phyloP scores from a whole-genome alignment of 2,113 vertebrate genomes.

The Desmodus rotundus region DNA sequence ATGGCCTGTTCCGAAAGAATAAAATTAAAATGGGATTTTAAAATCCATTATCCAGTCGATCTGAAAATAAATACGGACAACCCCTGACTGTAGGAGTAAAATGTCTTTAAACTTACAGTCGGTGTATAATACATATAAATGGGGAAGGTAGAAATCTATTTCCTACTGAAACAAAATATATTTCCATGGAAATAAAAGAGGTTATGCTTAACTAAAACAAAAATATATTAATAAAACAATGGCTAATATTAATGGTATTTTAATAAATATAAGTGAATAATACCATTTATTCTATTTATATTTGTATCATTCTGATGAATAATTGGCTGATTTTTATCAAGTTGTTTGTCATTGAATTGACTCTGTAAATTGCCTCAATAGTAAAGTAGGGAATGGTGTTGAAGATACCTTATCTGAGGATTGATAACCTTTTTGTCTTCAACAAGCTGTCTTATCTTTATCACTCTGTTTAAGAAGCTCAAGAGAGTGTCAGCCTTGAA shows the following conservation, averaged over 20 bases:
- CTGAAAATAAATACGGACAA: conserved; percentile 46
- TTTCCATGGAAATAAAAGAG: neutral
- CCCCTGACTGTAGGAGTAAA: neutral
- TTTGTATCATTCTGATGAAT: neutral
- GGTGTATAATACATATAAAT: neutral
- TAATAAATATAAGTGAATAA: neutral
- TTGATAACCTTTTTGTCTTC: conserved; percentile 52
- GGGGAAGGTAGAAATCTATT: neutral
- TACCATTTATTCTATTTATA: neutral
- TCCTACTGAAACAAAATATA: neutral
- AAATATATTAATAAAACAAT: neutral
- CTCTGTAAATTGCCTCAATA: neutral
- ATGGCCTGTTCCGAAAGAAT: conserved; percentile 51
- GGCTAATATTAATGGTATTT: neutral
- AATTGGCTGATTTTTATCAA: conserved; percentile 20
- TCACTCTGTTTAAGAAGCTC: neutral
- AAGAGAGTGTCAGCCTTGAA: neutral
- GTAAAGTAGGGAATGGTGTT: conserved; percentile 19
- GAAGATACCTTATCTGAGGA: conserved; percentile 55
- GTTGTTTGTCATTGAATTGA: conserved; percentile 22
- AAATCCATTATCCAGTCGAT: conserved; percentile 25
- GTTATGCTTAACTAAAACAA: neutral
- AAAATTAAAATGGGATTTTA: conserved; percentile 59
- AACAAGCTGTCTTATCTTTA: conserved; percentile 38
- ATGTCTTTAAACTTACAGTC: neutral